phyloP scores from a whole-genome alignment of 37 sponge, comb jelly and placozoan genomes.

The Bolinopsis microptera region DNA sequence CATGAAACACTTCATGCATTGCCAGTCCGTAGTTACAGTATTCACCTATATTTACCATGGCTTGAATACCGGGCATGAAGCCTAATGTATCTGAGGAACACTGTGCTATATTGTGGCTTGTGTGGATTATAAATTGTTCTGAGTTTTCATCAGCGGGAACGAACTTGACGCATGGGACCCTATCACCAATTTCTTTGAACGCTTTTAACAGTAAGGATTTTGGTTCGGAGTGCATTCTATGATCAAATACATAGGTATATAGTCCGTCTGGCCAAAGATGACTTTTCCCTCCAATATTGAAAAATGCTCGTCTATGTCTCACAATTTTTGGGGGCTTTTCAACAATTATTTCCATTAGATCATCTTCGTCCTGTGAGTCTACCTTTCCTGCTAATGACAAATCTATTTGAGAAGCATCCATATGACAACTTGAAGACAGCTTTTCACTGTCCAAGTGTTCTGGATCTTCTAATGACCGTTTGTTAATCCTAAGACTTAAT shows the following conservation, averaged over 20 bases:
- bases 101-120: not conserved
- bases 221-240: not conserved
- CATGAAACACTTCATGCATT: slow-evolving; percentile 1
- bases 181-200: not conserved
- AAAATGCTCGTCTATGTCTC: not conserved
- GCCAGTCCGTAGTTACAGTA: not conserved
- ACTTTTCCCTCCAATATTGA: not conserved
- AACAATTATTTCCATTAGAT: not conserved
- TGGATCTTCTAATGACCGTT: too few species aligned
- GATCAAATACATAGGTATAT: slow-evolving; percentile 32
- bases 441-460: too few species aligned
- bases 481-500: too few species aligned
- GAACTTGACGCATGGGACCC: slow-evolving; percentile 40
- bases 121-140: not conserved
- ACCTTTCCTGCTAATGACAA: not conserved
- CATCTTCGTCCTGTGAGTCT: not conserved
- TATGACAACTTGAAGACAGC: too few species aligned
- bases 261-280: slow-evolving; percentile 15
- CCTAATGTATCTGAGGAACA: not conserved
- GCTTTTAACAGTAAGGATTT: not conserved
- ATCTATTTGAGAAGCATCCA: not conserved
- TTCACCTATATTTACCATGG: not conserved
- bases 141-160: not conserved
- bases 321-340: not conserved
- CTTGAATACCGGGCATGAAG: not conserved